Evolutionary conservation across 64 coral and sea anemone genomes (phyloP), one percentile per base, ranked within the genome.

Genomic region (Dendrophyllia cribrosa): DNA sequence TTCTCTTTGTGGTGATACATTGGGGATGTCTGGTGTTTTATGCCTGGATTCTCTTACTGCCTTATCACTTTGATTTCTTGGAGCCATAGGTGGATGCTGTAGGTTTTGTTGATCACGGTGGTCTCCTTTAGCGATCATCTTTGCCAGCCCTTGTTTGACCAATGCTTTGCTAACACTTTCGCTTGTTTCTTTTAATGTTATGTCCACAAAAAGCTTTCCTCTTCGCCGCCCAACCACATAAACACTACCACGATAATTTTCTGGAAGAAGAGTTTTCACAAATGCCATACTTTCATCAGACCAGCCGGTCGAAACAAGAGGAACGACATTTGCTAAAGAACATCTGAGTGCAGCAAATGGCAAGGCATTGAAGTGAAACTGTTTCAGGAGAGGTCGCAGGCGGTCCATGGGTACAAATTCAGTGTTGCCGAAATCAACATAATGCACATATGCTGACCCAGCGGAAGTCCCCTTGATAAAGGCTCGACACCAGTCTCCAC

Each of bases 381-480:
- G 86, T 59, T 62, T 50, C 51, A 89, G 66, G 12, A 96, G 79
- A 47, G 90, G 90, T 55, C 88, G 94, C n/a, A 96, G 26, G 8
- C 65, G 75, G 19, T 61, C 11, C 44, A 64, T 52, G 11, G 71
- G 60, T 21, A 92, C 13, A 19, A 60, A 70, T 26, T 92, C 94
- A 70, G 69, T 88, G 68, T 96, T 96, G 24, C 94, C 94, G 59
- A 79, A 96, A 77, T 96, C 94, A 13, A 96, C 86, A 14, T 96
- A 92, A 55, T 89, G 88, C n/a, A 93, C 60, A 13, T 59, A 14
- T 4, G 85, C 68, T 23, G 94, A 71, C 12, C 90, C 71, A 86
- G 85, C 78, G 47, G 78, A 23, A 4, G 64, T 16, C 34, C 7
- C 71, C 71, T 76, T 50, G 13, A 96, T 83, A 48, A 84, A 83